Percentiles rank a stretch among this genome's conserved stretches.
These are phyloP conservation scores for Corythornis cristatus DNA, from an alignment of 2,113 vertebrate genomes.

Conservation along the genomic window DNA sequence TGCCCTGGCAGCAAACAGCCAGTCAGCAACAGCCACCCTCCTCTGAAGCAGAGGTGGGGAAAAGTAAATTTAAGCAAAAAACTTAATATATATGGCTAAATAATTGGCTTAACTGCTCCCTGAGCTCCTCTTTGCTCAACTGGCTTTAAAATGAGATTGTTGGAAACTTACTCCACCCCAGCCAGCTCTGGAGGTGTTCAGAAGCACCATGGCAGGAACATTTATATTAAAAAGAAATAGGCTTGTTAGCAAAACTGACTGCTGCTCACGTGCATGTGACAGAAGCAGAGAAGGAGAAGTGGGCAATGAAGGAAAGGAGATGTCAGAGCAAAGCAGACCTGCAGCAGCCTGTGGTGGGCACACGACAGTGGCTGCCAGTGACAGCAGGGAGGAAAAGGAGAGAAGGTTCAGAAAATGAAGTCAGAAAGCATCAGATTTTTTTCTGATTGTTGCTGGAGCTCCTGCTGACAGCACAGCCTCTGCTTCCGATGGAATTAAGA, in stretches of 20 bases:
- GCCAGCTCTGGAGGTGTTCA: neutral
- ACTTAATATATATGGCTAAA: neutral
- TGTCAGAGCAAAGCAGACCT: neutral
- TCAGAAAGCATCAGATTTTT: neutral
- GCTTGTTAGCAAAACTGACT: neutral
- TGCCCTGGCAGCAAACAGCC: neutral
- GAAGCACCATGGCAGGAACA: neutral
- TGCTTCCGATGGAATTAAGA: neutral
- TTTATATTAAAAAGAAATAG: too few relatives aligned
- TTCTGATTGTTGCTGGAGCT: neutral
- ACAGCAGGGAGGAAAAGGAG: neutral
- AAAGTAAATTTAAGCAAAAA: neutral
- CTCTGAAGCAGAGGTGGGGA: neutral
- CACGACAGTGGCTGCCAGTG: neutral
- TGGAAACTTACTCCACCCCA: neutral
- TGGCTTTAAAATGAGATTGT: neutral
- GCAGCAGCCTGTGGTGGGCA: neutral
- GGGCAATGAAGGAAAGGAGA: neutral
- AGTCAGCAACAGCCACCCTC: neutral
- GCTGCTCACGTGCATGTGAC: neutral
- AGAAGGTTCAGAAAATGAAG: neutral
- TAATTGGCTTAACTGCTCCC: neutral
- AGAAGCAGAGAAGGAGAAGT: neutral
- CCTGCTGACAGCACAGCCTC: neutral
- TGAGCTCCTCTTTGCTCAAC: neutral